Percentiles rank a stretch among this genome's conserved stretches.
Evolutionary conservation across 35 echinoderm and acorn worm species (phyloP).

Genomic region (Lytechinus pictus): DNA sequence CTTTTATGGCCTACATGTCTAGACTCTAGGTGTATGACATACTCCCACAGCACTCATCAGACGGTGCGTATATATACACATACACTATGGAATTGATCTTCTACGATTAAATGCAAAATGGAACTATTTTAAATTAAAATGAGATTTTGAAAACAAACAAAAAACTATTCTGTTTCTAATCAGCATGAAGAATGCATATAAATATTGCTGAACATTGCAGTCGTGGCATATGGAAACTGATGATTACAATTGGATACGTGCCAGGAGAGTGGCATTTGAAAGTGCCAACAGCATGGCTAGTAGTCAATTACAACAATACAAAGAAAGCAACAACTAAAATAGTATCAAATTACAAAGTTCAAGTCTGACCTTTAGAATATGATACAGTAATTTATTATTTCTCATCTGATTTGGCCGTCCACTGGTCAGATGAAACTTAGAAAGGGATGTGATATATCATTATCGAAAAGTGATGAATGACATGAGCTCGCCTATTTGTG

Average conservation of each 20-base stretch:
- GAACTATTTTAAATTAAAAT: too few relatives aligned
- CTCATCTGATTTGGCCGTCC: neutral
- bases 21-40: too few relatives aligned
- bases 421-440: too few relatives aligned
- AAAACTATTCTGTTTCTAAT: too few relatives aligned
- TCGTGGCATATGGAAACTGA: neutral
- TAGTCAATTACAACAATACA: neutral
- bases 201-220: too few relatives aligned
- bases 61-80: too few relatives aligned
- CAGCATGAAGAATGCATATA: too few relatives aligned
- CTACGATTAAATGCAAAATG: too few relatives aligned
- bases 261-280: neutral
- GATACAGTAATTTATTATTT: neutral
- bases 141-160: too few relatives aligned
- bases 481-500: neutral
- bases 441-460: neutral
- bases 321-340: neutral
- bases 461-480: neutral
- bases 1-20: too few relatives aligned
- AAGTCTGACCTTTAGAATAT: neutral
- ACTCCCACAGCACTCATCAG: too few relatives aligned
- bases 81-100: too few relatives aligned
- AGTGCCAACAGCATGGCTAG: neutral
- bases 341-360: neutral
- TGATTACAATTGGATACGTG: neutral